These are phyloP conservation scores for Lepeophtheirus nordmannii DNA, from an alignment of 2,888 invertebrate species.

Conservation along the genomic window DNA sequence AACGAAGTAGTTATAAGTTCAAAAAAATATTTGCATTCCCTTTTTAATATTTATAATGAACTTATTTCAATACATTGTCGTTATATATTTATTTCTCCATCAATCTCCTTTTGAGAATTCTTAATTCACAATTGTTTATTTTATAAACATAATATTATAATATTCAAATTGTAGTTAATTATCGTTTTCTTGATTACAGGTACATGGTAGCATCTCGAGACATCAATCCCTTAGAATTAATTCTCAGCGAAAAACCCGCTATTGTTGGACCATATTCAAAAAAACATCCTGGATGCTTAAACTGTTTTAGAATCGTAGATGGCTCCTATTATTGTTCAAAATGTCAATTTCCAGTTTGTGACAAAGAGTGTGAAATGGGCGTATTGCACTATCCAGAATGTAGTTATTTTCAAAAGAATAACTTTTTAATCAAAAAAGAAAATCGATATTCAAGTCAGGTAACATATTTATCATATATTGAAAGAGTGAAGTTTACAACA, in stretches of 20 bases:
- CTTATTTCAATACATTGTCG: no score
- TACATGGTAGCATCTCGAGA: constrained; percentile 18
- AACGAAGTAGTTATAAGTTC: no score
- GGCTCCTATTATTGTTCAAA: neutral
- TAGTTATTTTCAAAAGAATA: neutral
- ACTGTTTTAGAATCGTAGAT: constrained; percentile 38
- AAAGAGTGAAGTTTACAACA: no score
- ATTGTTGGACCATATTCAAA: constrained; percentile 61
- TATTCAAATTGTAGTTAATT: no score
- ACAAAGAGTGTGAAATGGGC: constrained; percentile 7
- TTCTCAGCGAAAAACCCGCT: constrained; percentile 41
- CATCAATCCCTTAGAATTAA: constrained; percentile 23
- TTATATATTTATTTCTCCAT: no score
- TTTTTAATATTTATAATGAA: no score
- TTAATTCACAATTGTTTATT: no score
- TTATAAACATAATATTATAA: no score
- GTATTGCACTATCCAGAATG: constrained; percentile 39
- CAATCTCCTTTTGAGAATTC: no score
- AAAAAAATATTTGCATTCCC: no score
- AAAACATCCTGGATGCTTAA: constrained; percentile 53
- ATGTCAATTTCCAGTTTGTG: constrained; percentile 16
- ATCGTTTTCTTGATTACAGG: neutral
- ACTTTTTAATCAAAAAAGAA: neutral
- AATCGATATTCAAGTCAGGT: neutral
- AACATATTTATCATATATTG: neutral